Evolutionary conservation across 2,888 invertebrate genomes (phyloP).

Genomic region (Aleiodes testaceus): DNA sequence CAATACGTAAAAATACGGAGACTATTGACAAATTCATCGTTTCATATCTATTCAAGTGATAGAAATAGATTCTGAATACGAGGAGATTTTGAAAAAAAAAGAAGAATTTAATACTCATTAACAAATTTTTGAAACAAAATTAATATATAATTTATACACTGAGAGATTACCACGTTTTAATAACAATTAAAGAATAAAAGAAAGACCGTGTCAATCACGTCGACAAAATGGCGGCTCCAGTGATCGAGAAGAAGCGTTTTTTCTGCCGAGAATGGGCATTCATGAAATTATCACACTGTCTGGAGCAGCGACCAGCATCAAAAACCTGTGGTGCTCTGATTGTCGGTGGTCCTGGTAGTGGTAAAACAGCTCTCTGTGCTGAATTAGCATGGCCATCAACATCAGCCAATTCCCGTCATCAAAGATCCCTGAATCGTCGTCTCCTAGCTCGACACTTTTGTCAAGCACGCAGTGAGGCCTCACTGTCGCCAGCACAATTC

Average conservation of each 20-base stretch:
- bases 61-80: no score
- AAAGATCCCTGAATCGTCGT: conserved; percentile 83
- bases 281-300: conserved; percentile 91
- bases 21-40: no score
- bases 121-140: no score
- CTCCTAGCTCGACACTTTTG: conserved; percentile 91
- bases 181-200: neutral
- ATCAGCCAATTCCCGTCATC: conserved; percentile 80
- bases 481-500: conserved; percentile 89
- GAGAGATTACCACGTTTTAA: no score
- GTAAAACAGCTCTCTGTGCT: conserved; percentile 92
- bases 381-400: conserved; percentile 84
- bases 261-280: conserved; percentile 97
- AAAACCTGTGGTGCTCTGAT: conserved; percentile 92
- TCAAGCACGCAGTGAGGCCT: conserved; percentile 89
- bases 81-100: neutral
- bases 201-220: conserved; percentile 1
- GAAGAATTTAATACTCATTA: neutral
- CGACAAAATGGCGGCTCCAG: conserved; percentile 68
- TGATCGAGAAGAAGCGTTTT: conserved; percentile 82
- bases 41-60: no score
- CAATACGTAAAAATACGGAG: no score
- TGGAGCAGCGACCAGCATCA: conserved; percentile 89
- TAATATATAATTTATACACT: no score
- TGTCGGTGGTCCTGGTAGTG: conserved; percentile 93